Evolutionary conservation across 2,797 vertebrate genomes (phyloP).

Genomic region (Helicolenus hilgendorfi): DNA sequence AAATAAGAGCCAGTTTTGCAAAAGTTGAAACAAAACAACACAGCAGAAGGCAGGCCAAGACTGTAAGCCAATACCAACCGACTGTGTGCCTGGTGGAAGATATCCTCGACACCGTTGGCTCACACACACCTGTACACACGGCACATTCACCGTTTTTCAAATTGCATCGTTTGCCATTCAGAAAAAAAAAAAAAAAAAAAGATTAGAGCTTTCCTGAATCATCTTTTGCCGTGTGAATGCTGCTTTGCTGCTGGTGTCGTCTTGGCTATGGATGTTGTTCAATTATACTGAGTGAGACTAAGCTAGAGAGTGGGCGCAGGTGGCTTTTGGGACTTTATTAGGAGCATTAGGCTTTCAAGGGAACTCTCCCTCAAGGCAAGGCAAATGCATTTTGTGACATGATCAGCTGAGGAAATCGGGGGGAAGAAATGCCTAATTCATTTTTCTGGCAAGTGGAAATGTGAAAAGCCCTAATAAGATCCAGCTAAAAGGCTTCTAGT

Average conservation of each 20-base stretch:
- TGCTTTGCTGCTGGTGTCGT: not conserved
- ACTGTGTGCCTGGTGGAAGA: constrained; percentile 1
- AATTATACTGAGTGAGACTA: constrained; percentile 35
- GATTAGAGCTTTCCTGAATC: constrained; percentile 21
- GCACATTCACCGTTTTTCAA: constrained; percentile 17
- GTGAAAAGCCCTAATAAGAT: constrained; percentile 56
- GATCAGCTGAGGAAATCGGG: constrained; percentile 54
- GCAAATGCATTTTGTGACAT: constrained; percentile 47
- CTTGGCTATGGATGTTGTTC: constrained; percentile 19
- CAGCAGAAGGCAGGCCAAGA: not conserved
- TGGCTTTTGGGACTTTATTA: constrained; percentile 75
- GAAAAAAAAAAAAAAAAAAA: constrained; percentile 44
- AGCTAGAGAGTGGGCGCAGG: constrained; percentile 42
- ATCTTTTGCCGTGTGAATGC: not conserved
- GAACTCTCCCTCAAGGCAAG: constrained; percentile 47
- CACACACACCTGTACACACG: constrained; percentile 13
- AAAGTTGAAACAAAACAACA: constrained; percentile 27
- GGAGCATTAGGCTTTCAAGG: constrained; percentile 67
- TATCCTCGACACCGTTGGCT: constrained; percentile 30
- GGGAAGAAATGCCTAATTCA: constrained; percentile 32
- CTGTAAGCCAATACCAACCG: constrained; percentile 20
- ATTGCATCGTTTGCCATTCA: constrained; percentile 34
- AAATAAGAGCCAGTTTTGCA: constrained; percentile 2
- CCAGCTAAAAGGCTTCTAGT: constrained; percentile 30
- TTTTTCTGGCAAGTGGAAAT: constrained; percentile 52